phyloP scores from a whole-genome alignment of 1,140 invertebrate species.

The Nymphalis io region DNA sequence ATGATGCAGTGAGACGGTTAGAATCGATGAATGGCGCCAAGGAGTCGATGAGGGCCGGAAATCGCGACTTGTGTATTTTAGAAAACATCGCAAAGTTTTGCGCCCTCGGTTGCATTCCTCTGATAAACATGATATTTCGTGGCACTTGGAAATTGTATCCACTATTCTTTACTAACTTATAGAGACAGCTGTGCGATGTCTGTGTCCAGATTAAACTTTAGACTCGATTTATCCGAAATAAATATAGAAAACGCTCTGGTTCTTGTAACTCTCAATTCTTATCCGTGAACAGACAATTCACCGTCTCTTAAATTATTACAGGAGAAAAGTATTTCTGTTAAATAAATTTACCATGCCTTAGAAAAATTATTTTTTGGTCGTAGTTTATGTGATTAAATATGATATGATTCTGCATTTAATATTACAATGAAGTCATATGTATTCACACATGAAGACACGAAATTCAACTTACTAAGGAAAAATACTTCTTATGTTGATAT shows the following conservation, averaged over 20 bases:
- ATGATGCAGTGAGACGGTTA: constrained; percentile 49
- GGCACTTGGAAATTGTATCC: constrained; percentile 38
- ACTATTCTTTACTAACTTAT: constrained; percentile 20
- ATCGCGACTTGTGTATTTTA: constrained; percentile 45
- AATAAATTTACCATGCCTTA: too few species aligned
- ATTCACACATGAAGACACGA: too few species aligned
- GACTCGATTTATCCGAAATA: constrained; percentile 29
- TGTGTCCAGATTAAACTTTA: constrained; percentile 41
- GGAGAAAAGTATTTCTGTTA: too few species aligned
- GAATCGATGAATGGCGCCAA: constrained; percentile 58
- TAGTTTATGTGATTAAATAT: too few species aligned
- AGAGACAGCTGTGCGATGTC: constrained; percentile 28
- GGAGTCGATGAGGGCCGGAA: constrained; percentile 37
- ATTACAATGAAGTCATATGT: too few species aligned
- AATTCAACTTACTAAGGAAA: background rate
- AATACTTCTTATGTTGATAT: constrained; percentile 10
- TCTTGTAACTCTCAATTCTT: background rate
- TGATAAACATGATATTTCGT: constrained; percentile 39
- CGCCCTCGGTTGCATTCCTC: constrained; percentile 40
- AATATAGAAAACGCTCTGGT: constrained; percentile 9
- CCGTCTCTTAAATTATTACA: too few species aligned
- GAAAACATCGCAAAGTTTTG: constrained; percentile 47
- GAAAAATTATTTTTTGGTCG: too few species aligned
- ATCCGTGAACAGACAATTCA: too few species aligned
- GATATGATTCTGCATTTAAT: too few species aligned